Percentiles rank a stretch among this genome's conserved stretches.
phyloP scores from a whole-genome alignment of 2,113 vertebrate species.

The Dascyllus trimaculatus region DNA sequence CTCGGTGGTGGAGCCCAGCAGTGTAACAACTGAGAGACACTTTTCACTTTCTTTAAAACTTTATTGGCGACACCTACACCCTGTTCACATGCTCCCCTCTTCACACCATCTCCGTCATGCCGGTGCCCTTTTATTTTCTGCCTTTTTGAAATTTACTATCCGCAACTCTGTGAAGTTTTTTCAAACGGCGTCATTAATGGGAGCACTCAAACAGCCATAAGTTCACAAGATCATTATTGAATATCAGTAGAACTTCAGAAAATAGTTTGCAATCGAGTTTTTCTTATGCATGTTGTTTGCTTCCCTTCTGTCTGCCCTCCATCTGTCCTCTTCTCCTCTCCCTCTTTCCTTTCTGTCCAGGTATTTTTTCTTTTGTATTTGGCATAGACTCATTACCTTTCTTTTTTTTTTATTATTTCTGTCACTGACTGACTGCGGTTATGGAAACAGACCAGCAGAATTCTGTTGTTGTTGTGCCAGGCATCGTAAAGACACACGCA shows the following conservation, averaged over 20 bases:
- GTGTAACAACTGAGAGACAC: conserved; percentile 60
- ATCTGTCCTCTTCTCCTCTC: conserved; percentile 2
- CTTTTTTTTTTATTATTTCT: conserved; percentile 30
- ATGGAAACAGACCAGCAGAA: conserved; percentile 67
- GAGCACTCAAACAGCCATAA: background rate
- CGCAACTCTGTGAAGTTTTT: background rate
- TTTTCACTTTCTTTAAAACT: conserved; percentile 68
- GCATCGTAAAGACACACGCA: conserved; percentile 54
- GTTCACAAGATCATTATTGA: background rate
- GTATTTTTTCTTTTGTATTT: conserved; percentile 57
- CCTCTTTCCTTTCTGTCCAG: conserved; percentile 26
- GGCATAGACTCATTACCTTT: conserved; percentile 23
- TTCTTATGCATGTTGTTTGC: background rate
- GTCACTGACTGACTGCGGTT: conserved; percentile 52
- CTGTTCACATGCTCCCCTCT: conserved; percentile 1
- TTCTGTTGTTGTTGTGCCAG: conserved; percentile 64
- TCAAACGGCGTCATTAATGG: background rate
- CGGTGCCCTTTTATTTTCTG: conserved; percentile 14
- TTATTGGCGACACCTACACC: conserved; percentile 30
- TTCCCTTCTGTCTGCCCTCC: background rate
- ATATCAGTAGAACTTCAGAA: conserved; percentile 6
- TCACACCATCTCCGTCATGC: conserved; percentile 1
- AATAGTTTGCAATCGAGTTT: background rate
- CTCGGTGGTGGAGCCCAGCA: conserved; percentile 26
- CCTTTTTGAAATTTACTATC: background rate